These are phyloP conservation scores for Orius insidiosus DNA, from an alignment of 1,140 invertebrate species.

Conservation along the genomic window DNA sequence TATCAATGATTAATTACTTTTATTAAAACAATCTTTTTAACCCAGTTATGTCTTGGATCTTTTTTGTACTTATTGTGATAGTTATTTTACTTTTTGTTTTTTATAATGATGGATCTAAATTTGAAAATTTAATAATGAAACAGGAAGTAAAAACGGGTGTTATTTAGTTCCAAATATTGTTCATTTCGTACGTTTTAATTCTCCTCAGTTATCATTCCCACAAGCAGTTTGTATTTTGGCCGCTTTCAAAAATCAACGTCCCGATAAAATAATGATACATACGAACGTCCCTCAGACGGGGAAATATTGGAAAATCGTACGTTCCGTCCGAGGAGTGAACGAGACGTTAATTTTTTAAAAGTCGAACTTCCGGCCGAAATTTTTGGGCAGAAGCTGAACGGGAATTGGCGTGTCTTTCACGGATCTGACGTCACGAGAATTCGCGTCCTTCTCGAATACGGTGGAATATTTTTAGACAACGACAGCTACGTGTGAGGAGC, in stretches of 20 bases:
- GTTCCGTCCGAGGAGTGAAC: neutral
- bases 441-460: constrained; percentile 15
- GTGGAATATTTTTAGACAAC: constrained; percentile 19
- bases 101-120: neutral
- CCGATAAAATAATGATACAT: constrained; percentile 19
- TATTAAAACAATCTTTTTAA: too few relatives aligned
- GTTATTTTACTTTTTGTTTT: too few relatives aligned
- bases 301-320: constrained; percentile 8
- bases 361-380: constrained; percentile 18
- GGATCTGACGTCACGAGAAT: constrained; percentile 15
- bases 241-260: constrained; percentile 19
- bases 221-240: constrained; percentile 17
- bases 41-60: too few relatives aligned
- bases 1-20: too few relatives aligned
- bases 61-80: too few relatives aligned
- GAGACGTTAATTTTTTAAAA: constrained; percentile 6
- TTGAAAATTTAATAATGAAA: constrained; percentile 1
- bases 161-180: constrained; percentile 1
- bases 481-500: constrained; percentile 15
- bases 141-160: neutral
- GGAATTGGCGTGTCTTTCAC: constrained; percentile 11
- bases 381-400: constrained; percentile 18
- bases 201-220: constrained; percentile 9
- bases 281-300: constrained; percentile 13
- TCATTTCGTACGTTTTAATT: neutral